Base-by-base conservation (phyloP, 2,797 vertebrate genomes). In the Myotis daubentonii region DNA sequence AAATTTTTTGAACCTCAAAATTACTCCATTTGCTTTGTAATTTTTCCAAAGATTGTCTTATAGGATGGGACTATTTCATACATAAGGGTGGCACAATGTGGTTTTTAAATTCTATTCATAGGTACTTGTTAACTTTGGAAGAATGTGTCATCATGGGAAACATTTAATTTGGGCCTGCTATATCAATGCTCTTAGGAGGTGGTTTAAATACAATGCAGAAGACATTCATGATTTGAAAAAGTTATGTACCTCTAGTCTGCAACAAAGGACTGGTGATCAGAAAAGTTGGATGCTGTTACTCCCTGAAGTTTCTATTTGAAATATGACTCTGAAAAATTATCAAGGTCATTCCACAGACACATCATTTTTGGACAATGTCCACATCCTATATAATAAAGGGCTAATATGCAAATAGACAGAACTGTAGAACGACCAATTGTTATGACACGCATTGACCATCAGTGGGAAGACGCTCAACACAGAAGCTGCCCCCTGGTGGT, bases 31-130 rank as follows among this genome's bases (percentile, higher is more conserved):
- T 82, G 23, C 28, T 74, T 68, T 78, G 65, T 71, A 81, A 62
- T 76, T 92, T 87, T 87, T 51, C 33, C 28, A 65, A 94, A 75
- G 60, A 36, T 89, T 92, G 13, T 71, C n/a, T 80, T 57, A 60
- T 33, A 79, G 30, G 33, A 44, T 87, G 23, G 33, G 36, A 88
- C n/a, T 74, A 20, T 88, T 82, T 92, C 76, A 78, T 74, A 44
- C 6, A 47, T 30, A 36, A 78, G 25, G 16, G 0, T 36, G 55
- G 10, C 9, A 70, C 16, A 10, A 19, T 60, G 30, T 25, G 11
- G 38, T 87, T 91, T 72, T 62, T 6, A 47, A 74, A 38, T 70
- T 70, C 17, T 68, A 11, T 41, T 87, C 28, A 22, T 13, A 17
- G 38, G 22, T 75, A 44, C 13, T 68, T 74, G 33, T 78, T 71